Percentiles rank a stretch among this genome's conserved stretches.
Evolutionary conservation across 2,888 invertebrate species (phyloP).

Genomic region (Chromoteleia sp.): DNA sequence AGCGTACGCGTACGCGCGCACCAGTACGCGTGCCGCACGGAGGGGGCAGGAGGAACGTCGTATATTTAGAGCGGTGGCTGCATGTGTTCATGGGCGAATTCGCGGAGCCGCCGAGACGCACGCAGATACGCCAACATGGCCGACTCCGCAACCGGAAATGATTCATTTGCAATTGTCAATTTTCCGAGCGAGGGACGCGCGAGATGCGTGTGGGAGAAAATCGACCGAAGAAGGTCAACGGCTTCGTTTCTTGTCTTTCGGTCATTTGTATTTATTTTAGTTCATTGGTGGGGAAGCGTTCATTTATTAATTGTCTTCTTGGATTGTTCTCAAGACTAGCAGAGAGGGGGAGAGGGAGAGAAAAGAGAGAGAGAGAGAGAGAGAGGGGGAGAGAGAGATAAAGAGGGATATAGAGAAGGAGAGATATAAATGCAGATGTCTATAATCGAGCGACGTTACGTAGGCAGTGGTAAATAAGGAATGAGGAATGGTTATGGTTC

Average conservation of each 20-base stretch:
- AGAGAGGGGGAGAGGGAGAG: too few species aligned
- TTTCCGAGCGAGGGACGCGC: conserved; percentile 73
- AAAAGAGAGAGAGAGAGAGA: too few species aligned
- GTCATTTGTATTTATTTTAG: conserved; percentile 7
- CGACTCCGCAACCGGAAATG: conserved; percentile 80
- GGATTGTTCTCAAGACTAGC: not conserved
- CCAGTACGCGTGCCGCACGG: conserved; percentile 42
- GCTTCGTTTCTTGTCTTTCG: conserved; percentile 12
- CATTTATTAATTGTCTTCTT: conserved; percentile 11
- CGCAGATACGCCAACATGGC: conserved; percentile 66
- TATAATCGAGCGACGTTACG: conserved; percentile 7
- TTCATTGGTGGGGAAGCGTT: not conserved
- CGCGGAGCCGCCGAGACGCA: conserved; percentile 63
- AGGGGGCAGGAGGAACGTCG: conserved; percentile 19
- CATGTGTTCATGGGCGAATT: conserved; percentile 68
- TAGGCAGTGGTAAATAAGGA: conserved; percentile 11
- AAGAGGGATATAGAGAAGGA: too few species aligned
- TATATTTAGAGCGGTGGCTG: conserved; percentile 76
- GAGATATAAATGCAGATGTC: not conserved
- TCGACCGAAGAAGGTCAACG: conserved; percentile 56
- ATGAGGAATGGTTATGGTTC: conserved; percentile 24
- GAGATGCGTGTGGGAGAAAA: conserved; percentile 42
- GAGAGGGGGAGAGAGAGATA: too few species aligned
- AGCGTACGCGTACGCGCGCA: conserved; percentile 55
- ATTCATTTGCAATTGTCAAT: conserved; percentile 83